Conservation (phyloP, 1,140 invertebrate genomes). For the Zophobas atratus region DNA sequence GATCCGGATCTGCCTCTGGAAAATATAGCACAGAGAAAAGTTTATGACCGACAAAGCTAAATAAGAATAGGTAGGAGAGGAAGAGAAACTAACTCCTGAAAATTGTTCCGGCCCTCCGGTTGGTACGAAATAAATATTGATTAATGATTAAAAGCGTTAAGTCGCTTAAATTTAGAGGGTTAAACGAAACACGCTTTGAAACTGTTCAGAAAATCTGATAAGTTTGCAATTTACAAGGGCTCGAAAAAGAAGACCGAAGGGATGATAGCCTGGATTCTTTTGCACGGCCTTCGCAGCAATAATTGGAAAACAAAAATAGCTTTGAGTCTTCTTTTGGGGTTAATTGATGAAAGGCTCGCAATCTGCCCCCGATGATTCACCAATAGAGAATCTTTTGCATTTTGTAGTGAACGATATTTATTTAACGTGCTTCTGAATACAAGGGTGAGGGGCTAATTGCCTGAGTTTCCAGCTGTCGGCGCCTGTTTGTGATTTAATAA, state of each 20-base stretch:
- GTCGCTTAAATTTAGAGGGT: conserved; percentile 37
- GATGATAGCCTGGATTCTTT: neutral
- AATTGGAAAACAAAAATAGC: conserved; percentile 42
- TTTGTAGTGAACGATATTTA: conserved; percentile 23
- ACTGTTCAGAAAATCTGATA: conserved; percentile 29
- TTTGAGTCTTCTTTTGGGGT: neutral
- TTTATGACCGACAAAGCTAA: conserved; percentile 8
- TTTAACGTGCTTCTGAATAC: conserved; percentile 5
- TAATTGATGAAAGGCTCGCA: conserved; percentile 7
- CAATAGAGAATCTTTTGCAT: conserved; percentile 15
- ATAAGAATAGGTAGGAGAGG: conserved; percentile 26
- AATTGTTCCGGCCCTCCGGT: conserved; percentile 38
- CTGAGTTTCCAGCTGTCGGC: conserved; percentile 5
- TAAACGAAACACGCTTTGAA: conserved; percentile 31
- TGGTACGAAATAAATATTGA: conserved; percentile 42
- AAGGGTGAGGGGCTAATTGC: conserved; percentile 16
- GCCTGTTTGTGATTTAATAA: conserved; percentile 38
- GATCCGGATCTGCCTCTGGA: too few relatives aligned
- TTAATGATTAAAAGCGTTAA: conserved; percentile 42
- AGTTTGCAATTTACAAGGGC: conserved; percentile 35
- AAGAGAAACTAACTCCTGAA: conserved; percentile 28
- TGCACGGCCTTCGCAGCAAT: conserved; percentile 8
- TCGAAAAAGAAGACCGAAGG: conserved; percentile 5
- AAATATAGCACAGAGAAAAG: neutral
- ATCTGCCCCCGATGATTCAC: neutral